Evolutionary conservation across 2,113 vertebrate species (phyloP), one percentile per base, ranked within the genome.

Genomic region (Daubentonia madagascariensis): DNA sequence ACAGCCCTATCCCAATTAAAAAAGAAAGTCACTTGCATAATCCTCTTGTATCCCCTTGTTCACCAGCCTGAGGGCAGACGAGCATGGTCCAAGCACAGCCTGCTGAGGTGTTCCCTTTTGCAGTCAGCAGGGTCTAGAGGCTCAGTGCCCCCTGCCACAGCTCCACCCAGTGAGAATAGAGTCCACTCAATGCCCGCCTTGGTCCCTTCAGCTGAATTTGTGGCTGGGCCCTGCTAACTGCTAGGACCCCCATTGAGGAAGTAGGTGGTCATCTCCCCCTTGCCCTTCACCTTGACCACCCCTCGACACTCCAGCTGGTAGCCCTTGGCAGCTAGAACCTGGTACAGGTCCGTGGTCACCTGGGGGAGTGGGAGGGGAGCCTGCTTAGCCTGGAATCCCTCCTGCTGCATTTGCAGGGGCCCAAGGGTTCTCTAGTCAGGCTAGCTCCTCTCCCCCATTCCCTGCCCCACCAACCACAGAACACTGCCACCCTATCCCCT

Each of bases 251-350:
- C 99, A 17, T 99, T 99, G 98, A 99, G 99, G 99, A 99, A 99
- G 98, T 99, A 99, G 97, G 99, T 99, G 90, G 99, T 99, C 99
- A 99, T 99, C 98, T 99, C 99, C n/a, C 99, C 99, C 98, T 99
- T 99, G 94, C 99, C 99, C 98, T 99, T 99, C 96, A 99, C 99
- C 98, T 99, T 99, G 48, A 99, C 99, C 54, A 99, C 99, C 25
- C 99, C 99, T 28, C 99, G 99, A 87, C 99, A 99, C 98, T 99
- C 99, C 98, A 99, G 97, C 97, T 99, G 98, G 85, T 99, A 99
- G 90, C 99, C 99, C 99, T 99, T 99, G 98, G 97, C 98, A 22
- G 98, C 98, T 97, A 99, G 99, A 98, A 99, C 99, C 98, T 99
- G 99, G 99, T 99, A 98, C 97, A 99, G 98, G 98, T 99, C 99